phyloP scores from a whole-genome alignment of 1,140 invertebrate genomes.

The Aplysia californica region DNA sequence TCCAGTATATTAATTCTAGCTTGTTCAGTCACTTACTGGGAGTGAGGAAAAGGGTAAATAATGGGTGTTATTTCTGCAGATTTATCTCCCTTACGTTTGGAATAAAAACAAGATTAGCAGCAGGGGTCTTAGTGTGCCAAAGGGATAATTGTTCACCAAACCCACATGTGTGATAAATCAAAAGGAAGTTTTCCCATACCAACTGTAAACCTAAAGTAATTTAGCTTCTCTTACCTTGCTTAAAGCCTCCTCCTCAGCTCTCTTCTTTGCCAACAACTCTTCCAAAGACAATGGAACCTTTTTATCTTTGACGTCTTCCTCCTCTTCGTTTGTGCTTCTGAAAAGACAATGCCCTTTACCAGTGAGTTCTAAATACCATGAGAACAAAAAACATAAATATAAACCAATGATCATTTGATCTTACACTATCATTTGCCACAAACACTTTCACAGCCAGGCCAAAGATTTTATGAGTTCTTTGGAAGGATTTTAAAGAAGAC shows the following conservation, averaged over 20 bases:
- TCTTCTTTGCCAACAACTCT: conserved; percentile 95
- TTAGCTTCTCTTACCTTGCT: conserved; percentile 70
- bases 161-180: not conserved
- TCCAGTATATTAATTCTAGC: too few relatives aligned
- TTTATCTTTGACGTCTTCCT: conserved; percentile 72
- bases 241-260: conserved; percentile 88
- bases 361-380: not conserved
- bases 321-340: conserved; percentile 23
- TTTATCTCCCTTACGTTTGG: not conserved
- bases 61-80: too few relatives aligned
- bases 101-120: not conserved
- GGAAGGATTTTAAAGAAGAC: too few relatives aligned
- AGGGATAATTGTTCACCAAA: not conserved
- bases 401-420: not conserved
- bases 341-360: not conserved
- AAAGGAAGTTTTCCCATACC: not conserved
- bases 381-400: not conserved
- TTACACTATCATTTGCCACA: not conserved
- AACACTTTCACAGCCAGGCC: not conserved
- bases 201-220: not conserved
- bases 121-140: not conserved
- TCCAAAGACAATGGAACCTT: conserved; percentile 89
- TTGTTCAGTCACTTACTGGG: too few relatives aligned
- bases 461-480: too few relatives aligned
- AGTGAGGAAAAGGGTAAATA: too few relatives aligned